Evolutionary conservation across 1,140 invertebrate species (phyloP).

Genomic region (Megathymus violae): DNA sequence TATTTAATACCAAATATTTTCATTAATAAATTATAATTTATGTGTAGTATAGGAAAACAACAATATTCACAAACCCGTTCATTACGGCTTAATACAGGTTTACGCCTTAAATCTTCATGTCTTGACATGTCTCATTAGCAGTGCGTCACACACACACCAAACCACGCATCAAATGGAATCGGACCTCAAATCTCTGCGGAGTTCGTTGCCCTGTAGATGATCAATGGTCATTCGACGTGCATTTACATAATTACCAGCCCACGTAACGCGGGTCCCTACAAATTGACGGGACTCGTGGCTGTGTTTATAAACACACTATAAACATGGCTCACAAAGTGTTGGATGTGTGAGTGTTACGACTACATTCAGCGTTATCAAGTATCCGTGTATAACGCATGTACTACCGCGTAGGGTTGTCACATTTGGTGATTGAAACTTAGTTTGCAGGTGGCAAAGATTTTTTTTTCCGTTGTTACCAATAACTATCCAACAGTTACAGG

Average conservation of each 20-base stretch:
- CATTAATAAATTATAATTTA: too few species aligned
- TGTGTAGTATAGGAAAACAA: too few species aligned
- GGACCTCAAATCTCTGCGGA: constrained; percentile 8
- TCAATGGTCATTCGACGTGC: constrained; percentile 26
- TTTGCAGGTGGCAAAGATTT: too few species aligned
- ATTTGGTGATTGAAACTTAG: too few species aligned
- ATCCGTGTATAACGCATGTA: neutral
- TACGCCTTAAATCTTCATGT: too few species aligned
- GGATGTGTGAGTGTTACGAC: constrained; percentile 7
- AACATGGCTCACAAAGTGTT: constrained; percentile 7
- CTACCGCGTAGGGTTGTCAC: neutral
- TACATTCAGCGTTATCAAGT: neutral
- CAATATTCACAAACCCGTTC: too few species aligned
- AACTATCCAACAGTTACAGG: too few species aligned
- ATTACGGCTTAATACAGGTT: too few species aligned
- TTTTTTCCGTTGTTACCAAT: too few species aligned
- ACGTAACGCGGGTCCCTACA: constrained; percentile 23
- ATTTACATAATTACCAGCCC: constrained; percentile 40
- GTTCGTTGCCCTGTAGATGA: constrained; percentile 34
- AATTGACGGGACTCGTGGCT: neutral
- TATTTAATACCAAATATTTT: too few species aligned
- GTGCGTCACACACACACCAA: neutral
- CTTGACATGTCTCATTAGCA: too few species aligned
- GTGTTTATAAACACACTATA: constrained; percentile 8
- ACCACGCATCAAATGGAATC: constrained; percentile 2